These are phyloP conservation scores for Cantharis rustica DNA, from an alignment of 2,888 invertebrate genomes.

Conservation along the genomic window DNA sequence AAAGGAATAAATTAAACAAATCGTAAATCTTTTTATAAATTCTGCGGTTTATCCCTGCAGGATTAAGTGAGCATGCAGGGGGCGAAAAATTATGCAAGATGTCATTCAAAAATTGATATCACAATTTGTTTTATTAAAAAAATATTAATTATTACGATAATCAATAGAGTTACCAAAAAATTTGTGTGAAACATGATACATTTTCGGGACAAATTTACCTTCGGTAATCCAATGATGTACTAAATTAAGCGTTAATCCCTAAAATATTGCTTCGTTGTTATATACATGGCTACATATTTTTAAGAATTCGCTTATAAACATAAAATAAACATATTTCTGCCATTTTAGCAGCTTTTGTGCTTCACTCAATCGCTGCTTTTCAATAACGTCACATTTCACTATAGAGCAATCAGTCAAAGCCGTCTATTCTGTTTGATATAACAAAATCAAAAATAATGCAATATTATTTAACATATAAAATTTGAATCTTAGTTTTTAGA, in stretches of 20 bases:
- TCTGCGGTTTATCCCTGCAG: background rate
- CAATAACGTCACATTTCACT: conserved; percentile 13
- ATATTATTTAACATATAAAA: too few relatives aligned
- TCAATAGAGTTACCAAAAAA: background rate
- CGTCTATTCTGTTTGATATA: conserved; percentile 11
- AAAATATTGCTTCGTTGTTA: background rate
- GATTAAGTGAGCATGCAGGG: background rate
- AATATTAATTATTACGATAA: background rate
- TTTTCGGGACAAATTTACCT: background rate
- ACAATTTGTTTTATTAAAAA: background rate
- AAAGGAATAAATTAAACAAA: background rate
- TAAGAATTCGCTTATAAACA: background rate
- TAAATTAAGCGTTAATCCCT: background rate
- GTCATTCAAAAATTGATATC: background rate
- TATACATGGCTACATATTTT: background rate
- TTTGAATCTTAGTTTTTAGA: too few relatives aligned
- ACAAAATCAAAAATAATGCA: conserved; percentile 7
- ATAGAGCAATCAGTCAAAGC: conserved; percentile 19
- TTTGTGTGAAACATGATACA: background rate
- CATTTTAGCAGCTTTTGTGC: conserved; percentile 11
- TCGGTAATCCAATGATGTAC: background rate
- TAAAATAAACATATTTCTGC: background rate
- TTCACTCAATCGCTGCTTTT: conserved; percentile 11
- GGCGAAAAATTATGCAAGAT: background rate
- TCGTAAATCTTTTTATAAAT: background rate